Percentiles rank a stretch among this genome's conserved stretches.
These are phyloP conservation scores for Campoletis sonorensis DNA, from an alignment of 1,140 invertebrate genomes.

Conservation along the genomic window DNA sequence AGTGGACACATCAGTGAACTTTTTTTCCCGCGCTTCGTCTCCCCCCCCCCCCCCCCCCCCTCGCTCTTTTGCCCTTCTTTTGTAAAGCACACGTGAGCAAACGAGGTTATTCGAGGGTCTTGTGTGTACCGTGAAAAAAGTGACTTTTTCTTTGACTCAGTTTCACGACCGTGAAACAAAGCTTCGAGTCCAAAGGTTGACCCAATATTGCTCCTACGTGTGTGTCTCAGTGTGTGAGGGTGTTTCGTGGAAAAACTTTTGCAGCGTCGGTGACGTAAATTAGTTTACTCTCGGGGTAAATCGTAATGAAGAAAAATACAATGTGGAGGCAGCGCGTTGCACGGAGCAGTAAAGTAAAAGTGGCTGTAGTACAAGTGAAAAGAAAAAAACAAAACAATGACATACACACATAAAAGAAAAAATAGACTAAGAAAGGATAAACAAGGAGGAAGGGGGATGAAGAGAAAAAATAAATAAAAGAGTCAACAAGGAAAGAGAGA, in stretches of 20 bases:
- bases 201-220: conserved; percentile 5
- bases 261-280: neutral
- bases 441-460: neutral
- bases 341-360: neutral
- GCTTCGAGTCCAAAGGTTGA: neutral
- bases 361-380: neutral
- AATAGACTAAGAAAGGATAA: neutral
- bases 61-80: neutral
- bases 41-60: too few relatives aligned
- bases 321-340: neutral
- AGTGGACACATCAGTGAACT: conserved; percentile 2
- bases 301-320: conserved; percentile 6
- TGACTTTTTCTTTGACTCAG: neutral
- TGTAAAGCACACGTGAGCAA: neutral
- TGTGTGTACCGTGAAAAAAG: neutral
- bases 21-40: neutral
- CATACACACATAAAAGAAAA: neutral
- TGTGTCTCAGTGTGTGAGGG: neutral
- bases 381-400: neutral
- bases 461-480: neutral
- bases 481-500: too few relatives aligned
- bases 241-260: too few relatives aligned
- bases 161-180: conserved; percentile 4
- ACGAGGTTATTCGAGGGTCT: neutral
- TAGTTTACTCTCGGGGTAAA: neutral